Base-by-base conservation (phyloP, 2,113 vertebrate genomes). In the Gracilinanus agilis region DNA sequence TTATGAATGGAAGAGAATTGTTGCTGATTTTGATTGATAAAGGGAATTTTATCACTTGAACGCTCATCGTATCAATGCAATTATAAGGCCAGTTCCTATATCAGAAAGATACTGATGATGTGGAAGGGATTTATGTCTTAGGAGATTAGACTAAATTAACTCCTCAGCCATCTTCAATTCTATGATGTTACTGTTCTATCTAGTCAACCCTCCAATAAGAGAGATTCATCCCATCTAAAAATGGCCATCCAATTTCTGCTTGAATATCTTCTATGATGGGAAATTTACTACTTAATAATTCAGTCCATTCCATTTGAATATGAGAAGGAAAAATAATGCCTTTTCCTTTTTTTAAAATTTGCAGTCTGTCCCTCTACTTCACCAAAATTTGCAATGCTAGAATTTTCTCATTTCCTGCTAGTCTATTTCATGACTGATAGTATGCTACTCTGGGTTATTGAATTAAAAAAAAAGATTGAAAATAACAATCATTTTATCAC, bases 401-500 rank as follows among this genome's bases (percentile, higher is more conserved):
- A 27, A 23, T 40, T 9, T 19, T 96, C 55, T 44, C 54, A n/a
- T 56, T 96, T 92, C 34, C 91, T 92, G 27, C 12, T 89, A 44
- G 54, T 55, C 1, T 27, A 24, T 93, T 54, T 95, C 89, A 9
- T 12, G 92, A 53, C 9, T 58, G n/a, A 21, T n/a, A 89, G 34
- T 12, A 27, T 12, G 0, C 23, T 92, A 7, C 23, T 88, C 29
- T 34, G 54, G 53, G 54, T 21, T 89, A 53, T 19, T 54, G 89
- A 90, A 56, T 61, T n/a, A n/a, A 90, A 91, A 83, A 92, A 27
- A 53, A 92, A 3, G 29, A 88, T 10, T 89, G 16, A 4, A 95
- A 91, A 44, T 90, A 3, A 13, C 55, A 92, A 91, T 89, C 23
- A 88, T 95, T 90, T 94, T 44, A 75, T 90, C 88, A 91, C 2